Evolutionary conservation across 2,888 invertebrate genomes (phyloP).

Genomic region (Erebia palarica): DNA sequence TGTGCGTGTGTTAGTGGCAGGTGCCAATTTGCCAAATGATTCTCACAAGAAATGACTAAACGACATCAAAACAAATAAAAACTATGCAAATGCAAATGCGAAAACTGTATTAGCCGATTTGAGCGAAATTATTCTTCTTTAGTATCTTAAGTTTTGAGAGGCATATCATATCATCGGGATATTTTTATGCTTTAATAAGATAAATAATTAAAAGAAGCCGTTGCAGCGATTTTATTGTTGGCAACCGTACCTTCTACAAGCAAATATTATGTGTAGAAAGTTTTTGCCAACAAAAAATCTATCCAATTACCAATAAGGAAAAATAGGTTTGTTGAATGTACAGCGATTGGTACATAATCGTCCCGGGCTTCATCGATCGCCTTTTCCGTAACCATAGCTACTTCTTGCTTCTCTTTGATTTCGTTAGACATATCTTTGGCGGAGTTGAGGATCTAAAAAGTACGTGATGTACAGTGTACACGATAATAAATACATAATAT

Average conservation of each 20-base stretch:
- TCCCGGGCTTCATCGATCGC: slow-evolving; percentile 93
- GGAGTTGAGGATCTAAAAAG: slow-evolving; percentile 88
- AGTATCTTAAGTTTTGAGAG: too few species aligned
- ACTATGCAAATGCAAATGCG: too few species aligned
- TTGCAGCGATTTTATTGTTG: neutral
- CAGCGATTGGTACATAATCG: slow-evolving; percentile 95
- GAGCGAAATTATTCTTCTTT: too few species aligned
- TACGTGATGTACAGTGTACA: neutral
- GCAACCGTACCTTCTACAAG: neutral
- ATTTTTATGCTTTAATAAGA: neutral
- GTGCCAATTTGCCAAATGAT: too few species aligned
- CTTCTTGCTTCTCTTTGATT: slow-evolving; percentile 94
- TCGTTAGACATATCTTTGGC: slow-evolving; percentile 95
- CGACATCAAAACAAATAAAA: too few species aligned
- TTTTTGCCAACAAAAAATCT: neutral
- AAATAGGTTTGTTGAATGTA: slow-evolving; percentile 94
- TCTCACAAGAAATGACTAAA: too few species aligned
- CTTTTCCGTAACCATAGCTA: slow-evolving; percentile 94
- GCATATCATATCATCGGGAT: too few species aligned
- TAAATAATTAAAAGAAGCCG: neutral
- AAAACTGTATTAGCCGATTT: too few species aligned
- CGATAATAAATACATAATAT: too few species aligned
- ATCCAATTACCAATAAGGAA: slow-evolving; percentile 89
- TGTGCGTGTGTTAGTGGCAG: too few species aligned
- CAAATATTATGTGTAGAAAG: neutral